phyloP scores from a whole-genome alignment of 2,113 vertebrate species.

The Chaetodon auriga region DNA sequence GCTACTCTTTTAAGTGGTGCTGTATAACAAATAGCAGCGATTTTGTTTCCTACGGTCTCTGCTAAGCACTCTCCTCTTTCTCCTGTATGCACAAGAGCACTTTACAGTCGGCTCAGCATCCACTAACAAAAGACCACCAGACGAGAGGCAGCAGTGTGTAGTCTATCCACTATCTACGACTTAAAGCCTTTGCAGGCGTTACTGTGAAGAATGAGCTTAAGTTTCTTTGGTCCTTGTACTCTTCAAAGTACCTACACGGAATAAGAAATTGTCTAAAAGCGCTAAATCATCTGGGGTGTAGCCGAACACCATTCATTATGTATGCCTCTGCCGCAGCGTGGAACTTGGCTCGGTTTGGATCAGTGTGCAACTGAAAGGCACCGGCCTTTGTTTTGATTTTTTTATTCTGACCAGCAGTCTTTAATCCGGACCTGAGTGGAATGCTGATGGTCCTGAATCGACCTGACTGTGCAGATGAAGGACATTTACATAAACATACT shows the following conservation, averaged over 20 bases:
- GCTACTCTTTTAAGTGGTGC: not conserved
- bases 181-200: constrained; percentile 33
- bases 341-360: constrained; percentile 16
- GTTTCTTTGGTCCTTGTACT: constrained; percentile 35
- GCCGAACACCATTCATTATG: constrained; percentile 44
- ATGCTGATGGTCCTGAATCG: constrained; percentile 34
- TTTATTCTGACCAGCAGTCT: constrained; percentile 29
- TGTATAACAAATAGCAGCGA: not conserved
- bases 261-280: constrained; percentile 40
- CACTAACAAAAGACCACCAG: constrained; percentile 46
- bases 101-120: constrained; percentile 33
- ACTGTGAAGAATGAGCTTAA: constrained; percentile 52
- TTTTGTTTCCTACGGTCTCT: constrained; percentile 25
- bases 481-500: constrained; percentile 22
- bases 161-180: constrained; percentile 8
- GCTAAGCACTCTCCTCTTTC: constrained; percentile 21
- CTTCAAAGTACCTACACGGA: constrained; percentile 26
- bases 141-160: constrained; percentile 10
- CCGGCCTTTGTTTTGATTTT: constrained; percentile 42
- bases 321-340: constrained; percentile 24
- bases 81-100: not conserved
- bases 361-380: constrained; percentile 26
- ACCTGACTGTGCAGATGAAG: not conserved
- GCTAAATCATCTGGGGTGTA: constrained; percentile 49
- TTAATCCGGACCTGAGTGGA: constrained; percentile 10